A percentile compares a stretch with the other conserved stretches of the same genome.
phyloP scores from a whole-genome alignment of 1,140 invertebrate species.

The Uloborus diversus region DNA sequence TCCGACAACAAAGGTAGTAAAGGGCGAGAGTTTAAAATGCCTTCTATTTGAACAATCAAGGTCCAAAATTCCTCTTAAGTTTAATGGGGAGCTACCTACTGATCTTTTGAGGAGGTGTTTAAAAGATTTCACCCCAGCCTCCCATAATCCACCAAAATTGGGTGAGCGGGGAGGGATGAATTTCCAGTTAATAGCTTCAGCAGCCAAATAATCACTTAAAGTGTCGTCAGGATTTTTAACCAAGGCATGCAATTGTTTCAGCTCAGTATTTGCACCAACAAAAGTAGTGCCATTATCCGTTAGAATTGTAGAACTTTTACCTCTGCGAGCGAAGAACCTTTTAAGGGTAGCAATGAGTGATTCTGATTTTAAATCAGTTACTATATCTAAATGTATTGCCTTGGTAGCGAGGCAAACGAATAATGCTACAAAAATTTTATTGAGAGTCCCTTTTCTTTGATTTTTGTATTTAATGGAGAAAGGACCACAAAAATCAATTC shows the following conservation, averaged over 20 bases:
- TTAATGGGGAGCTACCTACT: neutral
- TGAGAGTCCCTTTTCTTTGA: neutral
- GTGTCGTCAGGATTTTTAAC: neutral
- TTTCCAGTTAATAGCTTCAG: neutral
- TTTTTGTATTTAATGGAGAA: neutral
- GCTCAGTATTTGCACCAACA: neutral
- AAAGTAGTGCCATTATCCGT: slow-evolving; percentile 1
- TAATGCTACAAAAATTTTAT: slow-evolving; percentile 47
- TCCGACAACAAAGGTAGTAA: neutral
- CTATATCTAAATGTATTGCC: slow-evolving; percentile 38
- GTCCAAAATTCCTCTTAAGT: slow-evolving; percentile 40
- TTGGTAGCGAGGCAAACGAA: slow-evolving; percentile 48
- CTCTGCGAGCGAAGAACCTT: slow-evolving; percentile 26
- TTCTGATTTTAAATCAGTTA: slow-evolving; percentile 24
- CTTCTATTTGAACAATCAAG: slow-evolving; percentile 33
- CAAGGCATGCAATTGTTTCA: slow-evolving; percentile 2
- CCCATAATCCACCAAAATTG: neutral
- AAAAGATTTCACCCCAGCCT: neutral
- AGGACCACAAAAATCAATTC: neutral
- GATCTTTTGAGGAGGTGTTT: neutral
- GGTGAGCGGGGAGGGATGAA: slow-evolving; percentile 2
- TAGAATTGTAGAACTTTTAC: neutral
- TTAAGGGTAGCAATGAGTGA: slow-evolving; percentile 49
- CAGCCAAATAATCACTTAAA: neutral
- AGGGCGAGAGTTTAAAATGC: slow-evolving; percentile 33